Evolutionary conservation across 2,113 vertebrate species (phyloP).

Genomic region (Syngnathus typhle): DNA sequence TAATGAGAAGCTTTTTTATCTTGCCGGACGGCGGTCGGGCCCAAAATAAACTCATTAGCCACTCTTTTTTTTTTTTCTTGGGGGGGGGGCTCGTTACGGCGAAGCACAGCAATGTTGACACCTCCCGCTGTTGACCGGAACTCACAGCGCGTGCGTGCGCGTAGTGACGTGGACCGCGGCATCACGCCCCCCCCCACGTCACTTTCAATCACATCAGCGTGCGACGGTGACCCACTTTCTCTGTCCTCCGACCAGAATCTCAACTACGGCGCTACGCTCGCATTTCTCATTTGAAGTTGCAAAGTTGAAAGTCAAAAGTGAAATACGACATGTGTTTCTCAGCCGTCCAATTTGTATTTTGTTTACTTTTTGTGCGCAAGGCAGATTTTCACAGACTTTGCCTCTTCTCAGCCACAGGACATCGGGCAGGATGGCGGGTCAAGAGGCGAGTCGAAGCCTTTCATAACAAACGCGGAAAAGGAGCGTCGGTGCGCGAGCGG

Average conservation of each 20-base stretch:
- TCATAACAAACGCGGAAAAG: slow-evolving; percentile 7
- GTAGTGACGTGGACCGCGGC: slow-evolving; percentile 40
- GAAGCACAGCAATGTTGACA: neutral
- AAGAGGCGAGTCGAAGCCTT: slow-evolving; percentile 8
- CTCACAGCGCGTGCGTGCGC: slow-evolving; percentile 9
- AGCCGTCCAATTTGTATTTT: neutral
- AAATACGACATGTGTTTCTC: neutral
- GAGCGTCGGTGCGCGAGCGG: slow-evolving; percentile 11
- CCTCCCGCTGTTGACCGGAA: neutral
- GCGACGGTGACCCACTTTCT: slow-evolving; percentile 67
- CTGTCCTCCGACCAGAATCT: slow-evolving; percentile 29
- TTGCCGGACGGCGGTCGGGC: slow-evolving; percentile 2
- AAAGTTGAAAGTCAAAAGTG: neutral
- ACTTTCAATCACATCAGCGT: slow-evolving; percentile 58
- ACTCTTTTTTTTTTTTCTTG: no score
- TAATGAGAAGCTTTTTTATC: slow-evolving; percentile 30
- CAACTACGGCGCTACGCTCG: no score
- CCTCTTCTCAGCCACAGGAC: slow-evolving; percentile 4
- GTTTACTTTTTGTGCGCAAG: neutral
- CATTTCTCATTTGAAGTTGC: no score
- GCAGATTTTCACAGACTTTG: slow-evolving; percentile 1
- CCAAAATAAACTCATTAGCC: slow-evolving; percentile 30
- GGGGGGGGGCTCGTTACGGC: slow-evolving; percentile 9
- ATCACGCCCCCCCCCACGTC: slow-evolving; percentile 41
- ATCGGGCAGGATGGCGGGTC: slow-evolving; percentile 11